Conservation (phyloP, 2,888 invertebrate species). For the Argynnis bischoffii region DNA sequence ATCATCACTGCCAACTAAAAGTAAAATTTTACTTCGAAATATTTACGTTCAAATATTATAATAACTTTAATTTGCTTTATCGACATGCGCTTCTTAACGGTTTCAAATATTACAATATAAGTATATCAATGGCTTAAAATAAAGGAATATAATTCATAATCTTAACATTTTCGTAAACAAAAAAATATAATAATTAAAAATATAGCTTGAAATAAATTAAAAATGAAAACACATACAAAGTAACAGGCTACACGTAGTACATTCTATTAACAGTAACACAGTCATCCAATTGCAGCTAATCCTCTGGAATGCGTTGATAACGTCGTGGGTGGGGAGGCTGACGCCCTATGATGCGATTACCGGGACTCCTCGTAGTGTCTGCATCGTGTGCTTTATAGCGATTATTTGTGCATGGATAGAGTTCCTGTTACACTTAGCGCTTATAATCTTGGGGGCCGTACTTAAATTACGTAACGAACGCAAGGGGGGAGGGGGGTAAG, state of each 20-base stretch:
- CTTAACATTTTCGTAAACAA: no score
- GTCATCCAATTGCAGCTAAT: conserved; percentile 44
- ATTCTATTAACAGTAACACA: conserved; percentile 8
- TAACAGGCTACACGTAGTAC: background rate
- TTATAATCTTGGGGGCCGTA: conserved; percentile 7
- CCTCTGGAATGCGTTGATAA: conserved; percentile 47
- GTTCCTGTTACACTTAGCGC: conserved; percentile 5
- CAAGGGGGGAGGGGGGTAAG: no score
- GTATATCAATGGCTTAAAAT: no score
- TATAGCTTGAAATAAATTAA: background rate
- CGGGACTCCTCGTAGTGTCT: conserved; percentile 7
- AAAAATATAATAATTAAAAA: background rate
- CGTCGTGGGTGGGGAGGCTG: conserved; percentile 45
- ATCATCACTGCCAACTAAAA: no score
- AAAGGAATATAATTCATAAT: no score
- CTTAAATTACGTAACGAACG: no score
- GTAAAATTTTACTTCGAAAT: no score
- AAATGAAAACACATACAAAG: background rate
- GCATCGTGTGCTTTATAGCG: conserved; percentile 1
- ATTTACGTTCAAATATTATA: no score
- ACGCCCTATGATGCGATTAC: conserved; percentile 41
- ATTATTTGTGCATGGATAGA: conserved; percentile 15
- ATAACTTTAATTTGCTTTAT: no score
- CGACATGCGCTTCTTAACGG: no score
- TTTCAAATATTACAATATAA: no score